Base-by-base conservation (phyloP, 2,113 vertebrate genomes). In the Notarius lentiginosus region DNA sequence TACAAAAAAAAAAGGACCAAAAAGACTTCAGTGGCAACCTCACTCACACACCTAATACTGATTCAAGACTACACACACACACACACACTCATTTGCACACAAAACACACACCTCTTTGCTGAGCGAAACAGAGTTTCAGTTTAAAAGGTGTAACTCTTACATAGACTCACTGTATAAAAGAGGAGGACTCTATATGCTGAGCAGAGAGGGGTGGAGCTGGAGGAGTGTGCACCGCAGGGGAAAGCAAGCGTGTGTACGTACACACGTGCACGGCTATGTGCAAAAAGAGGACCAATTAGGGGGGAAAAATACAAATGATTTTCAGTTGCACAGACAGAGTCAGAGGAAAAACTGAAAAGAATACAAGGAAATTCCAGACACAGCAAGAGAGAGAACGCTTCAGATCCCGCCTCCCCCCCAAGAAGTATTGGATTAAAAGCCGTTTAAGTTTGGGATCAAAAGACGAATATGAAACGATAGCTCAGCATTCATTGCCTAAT, bases 141-240 rank as follows among this genome's bases (percentile, higher is more conserved):
- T 84, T 92, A 87, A 94, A 95, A 95, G 95, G 94, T 95, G 94
- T 93, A 94, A 91, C 92, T 88, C 85, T 85, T 72, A 80, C 76
- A 73, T 95, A 95, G 94, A 93, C 87, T 89, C 58, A 53, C 82
- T 72, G 79, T 84, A 87, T 41, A 88, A 89, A 88, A 91, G 92
- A 87, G 92, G 51, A 47, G 1, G 34, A 63, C 70, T 87, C 11
- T 49, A 77, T 80, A 2, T 61, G 94, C 61, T 83, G 87, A 49
- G 79, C 70, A 82, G 80, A 58, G 89, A 73, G 88, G 89, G 89
- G 90, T 83, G 68, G 72, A 65, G 27, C 51, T 18, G 41, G 53
- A 55, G 47, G 87, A 90, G 91, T 86, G 53, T 90, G 90, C 60
- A 61, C 89, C 86, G 89, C 84, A 65, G 60, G 49, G n/a, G 24